phyloP scores from a whole-genome alignment of 2,113 vertebrate species.

The Phylloscopus trochiloides region DNA sequence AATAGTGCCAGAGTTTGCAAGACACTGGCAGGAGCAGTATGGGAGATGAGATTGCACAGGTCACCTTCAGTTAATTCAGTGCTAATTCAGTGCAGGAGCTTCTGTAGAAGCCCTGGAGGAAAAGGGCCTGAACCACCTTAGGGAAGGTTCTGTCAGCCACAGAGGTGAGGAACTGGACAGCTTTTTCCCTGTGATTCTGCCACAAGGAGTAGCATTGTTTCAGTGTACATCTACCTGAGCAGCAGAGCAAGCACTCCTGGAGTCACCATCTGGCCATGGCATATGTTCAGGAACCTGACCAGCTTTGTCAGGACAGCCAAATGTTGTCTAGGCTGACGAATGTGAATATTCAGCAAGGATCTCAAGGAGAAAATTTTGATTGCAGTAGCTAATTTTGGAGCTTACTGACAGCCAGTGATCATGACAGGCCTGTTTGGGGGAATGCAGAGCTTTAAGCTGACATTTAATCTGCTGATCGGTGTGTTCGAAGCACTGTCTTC shows the following conservation, averaged over 20 bases:
- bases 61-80: neutral
- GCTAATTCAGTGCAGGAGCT: neutral
- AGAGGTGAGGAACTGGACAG: neutral
- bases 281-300: neutral
- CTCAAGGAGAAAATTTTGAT: neutral
- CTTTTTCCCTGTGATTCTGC: neutral
- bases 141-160: neutral
- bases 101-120: neutral
- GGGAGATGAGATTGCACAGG: neutral
- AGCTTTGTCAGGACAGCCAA: neutral
- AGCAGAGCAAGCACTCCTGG: neutral
- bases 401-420: neutral
- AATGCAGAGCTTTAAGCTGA: neutral
- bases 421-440: neutral
- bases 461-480: fast-evolving
- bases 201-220: neutral
- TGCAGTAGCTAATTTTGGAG: neutral
- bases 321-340: neutral
- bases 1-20: neutral
- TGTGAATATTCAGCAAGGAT: neutral
- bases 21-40: neutral
- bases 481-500: neutral
- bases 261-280: neutral
- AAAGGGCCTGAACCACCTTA: neutral
- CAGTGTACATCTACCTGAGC: neutral